phyloP scores from a whole-genome alignment of 2,797 vertebrate genomes.

The Crenichthys baileyi region DNA sequence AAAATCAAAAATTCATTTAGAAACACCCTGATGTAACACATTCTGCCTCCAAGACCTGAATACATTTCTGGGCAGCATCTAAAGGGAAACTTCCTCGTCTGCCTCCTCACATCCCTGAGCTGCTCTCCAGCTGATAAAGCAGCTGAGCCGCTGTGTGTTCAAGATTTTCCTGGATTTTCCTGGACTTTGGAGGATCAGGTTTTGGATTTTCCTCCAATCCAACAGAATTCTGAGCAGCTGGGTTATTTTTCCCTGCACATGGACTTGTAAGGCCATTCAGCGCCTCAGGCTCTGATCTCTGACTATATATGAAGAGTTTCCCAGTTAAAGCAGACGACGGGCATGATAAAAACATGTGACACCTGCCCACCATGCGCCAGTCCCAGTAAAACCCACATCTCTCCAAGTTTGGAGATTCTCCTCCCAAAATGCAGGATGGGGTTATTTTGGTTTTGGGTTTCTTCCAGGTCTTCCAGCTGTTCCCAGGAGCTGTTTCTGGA shows the following conservation, averaged over 20 bases:
- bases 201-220: constrained; percentile 36
- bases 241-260: constrained; percentile 39
- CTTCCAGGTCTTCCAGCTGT: neutral
- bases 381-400: constrained; percentile 2
- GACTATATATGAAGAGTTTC: constrained; percentile 54
- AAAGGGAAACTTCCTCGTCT: neutral
- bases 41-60: neutral
- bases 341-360: constrained; percentile 4
- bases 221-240: neutral
- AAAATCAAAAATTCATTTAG: neutral
- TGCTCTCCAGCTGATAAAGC: neutral
- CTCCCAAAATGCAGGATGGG: neutral
- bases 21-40: neutral
- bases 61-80: neutral
- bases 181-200: constrained; percentile 43
- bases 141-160: constrained; percentile 26
- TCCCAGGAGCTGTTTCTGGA: neutral
- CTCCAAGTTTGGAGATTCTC: constrained; percentile 37
- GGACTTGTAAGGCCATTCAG: constrained; percentile 65
- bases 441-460: constrained; percentile 11
- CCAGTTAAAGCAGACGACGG: neutral
- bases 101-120: neutral
- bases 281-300: constrained; percentile 15
- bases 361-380: constrained; percentile 23
- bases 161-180: neutral